phyloP scores from a whole-genome alignment of 2,113 vertebrate species.

The Pygoscelis antarcticus region DNA sequence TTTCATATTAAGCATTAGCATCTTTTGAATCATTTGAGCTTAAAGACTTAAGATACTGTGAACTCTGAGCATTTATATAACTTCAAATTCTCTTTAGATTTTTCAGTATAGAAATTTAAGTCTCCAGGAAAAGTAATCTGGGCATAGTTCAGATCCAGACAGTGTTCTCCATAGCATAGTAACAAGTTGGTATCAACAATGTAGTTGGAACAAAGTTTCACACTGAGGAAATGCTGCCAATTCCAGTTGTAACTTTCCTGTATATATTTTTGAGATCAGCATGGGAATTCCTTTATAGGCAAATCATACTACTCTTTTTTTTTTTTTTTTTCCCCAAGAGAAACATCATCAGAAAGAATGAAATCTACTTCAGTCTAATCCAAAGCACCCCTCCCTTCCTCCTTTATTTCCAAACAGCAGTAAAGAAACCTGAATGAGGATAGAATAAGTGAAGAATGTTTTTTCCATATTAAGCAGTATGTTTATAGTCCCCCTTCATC shows the following conservation, averaged over 20 bases:
- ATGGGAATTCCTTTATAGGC: background rate
- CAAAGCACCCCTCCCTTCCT: background rate
- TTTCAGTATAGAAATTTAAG: fast-evolving
- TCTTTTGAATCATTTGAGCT: background rate
- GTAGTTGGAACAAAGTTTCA: background rate
- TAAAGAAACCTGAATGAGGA: background rate
- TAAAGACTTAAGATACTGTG: background rate
- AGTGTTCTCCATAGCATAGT: background rate
- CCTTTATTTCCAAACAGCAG: background rate
- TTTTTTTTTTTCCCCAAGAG: no score
- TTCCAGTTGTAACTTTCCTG: background rate
- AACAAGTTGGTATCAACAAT: background rate
- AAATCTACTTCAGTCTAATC: background rate
- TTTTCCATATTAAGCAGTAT: background rate
- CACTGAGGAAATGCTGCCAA: background rate
- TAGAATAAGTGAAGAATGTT: background rate
- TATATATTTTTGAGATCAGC: background rate
- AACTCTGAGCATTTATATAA: background rate
- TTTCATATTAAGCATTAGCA: background rate
- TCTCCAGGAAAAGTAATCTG: background rate
- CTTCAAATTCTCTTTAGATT: background rate
- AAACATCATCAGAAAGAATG: background rate
- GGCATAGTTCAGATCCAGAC: background rate
- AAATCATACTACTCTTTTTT: background rate
- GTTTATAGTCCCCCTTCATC: background rate